Evolutionary conservation across 64 coral and sea anemone species (phyloP).

Genomic region (Dendronephthya gigantea): DNA sequence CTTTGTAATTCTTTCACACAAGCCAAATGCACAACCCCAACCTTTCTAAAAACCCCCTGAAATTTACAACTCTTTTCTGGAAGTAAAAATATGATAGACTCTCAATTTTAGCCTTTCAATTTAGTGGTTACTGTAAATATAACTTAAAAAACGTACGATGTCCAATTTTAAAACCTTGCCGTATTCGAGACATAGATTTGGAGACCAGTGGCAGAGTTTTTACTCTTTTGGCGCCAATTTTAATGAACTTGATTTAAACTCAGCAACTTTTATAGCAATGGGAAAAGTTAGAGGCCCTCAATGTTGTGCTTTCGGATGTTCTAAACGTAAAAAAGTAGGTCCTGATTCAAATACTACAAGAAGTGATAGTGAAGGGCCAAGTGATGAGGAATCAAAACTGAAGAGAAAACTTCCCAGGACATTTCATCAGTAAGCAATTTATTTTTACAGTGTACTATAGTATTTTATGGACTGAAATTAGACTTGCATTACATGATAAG

Average conservation of each 20-base stretch:
- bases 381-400: not conserved
- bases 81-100: not conserved
- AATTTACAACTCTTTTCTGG: not conserved
- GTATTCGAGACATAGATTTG: not conserved
- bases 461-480: too few relatives aligned
- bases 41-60: not conserved
- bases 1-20: not conserved
- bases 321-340: not conserved
- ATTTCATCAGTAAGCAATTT: not conserved
- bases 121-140: not conserved
- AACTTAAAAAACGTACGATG: too few relatives aligned
- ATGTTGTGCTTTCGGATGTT: slow-evolving; percentile 2
- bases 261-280: not conserved
- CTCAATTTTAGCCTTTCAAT: not conserved
- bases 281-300: not conserved
- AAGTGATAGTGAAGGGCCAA: not conserved
- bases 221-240: not conserved
- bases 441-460: not conserved
- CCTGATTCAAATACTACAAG: not conserved
- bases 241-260: not conserved
- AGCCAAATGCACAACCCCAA: not conserved
- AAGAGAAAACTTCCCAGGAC: not conserved
- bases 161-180: too few relatives aligned
- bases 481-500: too few relatives aligned
- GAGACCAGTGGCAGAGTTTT: not conserved